Base-by-base conservation (phyloP, 2,888 invertebrate species). In the Phengaris arion region DNA sequence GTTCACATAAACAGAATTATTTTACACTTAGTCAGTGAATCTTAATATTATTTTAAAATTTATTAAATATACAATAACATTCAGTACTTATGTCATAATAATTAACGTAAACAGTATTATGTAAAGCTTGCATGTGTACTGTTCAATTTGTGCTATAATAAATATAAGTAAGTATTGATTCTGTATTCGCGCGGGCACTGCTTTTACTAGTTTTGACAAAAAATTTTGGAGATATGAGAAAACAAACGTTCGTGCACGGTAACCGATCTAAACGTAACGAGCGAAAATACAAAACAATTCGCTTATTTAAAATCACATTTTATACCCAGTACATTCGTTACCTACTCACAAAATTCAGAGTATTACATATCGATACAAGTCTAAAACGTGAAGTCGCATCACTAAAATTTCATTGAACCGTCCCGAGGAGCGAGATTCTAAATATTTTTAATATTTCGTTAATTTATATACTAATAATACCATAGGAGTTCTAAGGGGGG, bases 371-470 rank as follows among this genome's bases (percentile, higher is more conserved):
- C 82, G 83, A 87, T 88, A 87, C 87, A 87, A 86, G 86, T 88
- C 90, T 89, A 89, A 92, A 91, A 89, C 87, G 86, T 90, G 89
- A 88, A 92, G 83, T 87, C 80, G 84, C 87, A 87, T 87, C 83
- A 86, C 87, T 89, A 88, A 88, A 87, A 86, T 87, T 89, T 88
- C 89, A 87, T 87, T 89, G 89, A 91, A 90, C 90, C 89, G 89
- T 89, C 87, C 84, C 89, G 85, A 86, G 90, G 91, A 91, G 90
- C 86, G 91, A 92, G 91, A 92, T 91, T 92, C 92, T 92, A 92
- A 92, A 87, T 85, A 87, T 89, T 91, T 84, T 89, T 89, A 86
- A 87, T 86, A 87, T 89, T 90, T 86, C 84, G 88, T 84, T 89
- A 76, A 77, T 80, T 80, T 90, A 90, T 86, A 91, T 83, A 87